Conservation (phyloP, 2,113 vertebrate species). For the Sylvia atricapilla region DNA sequence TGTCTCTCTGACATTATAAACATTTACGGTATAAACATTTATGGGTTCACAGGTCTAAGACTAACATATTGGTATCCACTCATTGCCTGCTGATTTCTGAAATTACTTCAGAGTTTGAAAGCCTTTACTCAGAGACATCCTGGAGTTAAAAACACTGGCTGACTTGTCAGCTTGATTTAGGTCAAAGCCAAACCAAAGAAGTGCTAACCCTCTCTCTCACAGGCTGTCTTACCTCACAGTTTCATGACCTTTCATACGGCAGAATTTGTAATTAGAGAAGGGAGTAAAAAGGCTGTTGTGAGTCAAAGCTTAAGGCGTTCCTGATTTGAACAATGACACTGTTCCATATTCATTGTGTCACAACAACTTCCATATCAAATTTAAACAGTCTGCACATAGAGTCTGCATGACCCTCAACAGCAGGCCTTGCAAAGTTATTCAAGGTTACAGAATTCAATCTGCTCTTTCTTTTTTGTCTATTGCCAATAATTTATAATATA, state of each 20-base stretch:
- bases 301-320: slow-evolving; percentile 15
- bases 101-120: not conserved
- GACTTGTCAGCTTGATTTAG: slow-evolving; percentile 41
- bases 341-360: slow-evolving; percentile 27
- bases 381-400: not conserved
- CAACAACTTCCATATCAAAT: slow-evolving; percentile 4
- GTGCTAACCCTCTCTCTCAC: not conserved
- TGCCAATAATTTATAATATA: not conserved
- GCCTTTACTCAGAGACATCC: not conserved
- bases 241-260: slow-evolving; percentile 13
- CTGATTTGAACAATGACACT: not conserved
- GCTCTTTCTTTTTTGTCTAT: not conserved
- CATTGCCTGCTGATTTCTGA: not conserved
- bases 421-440: not conserved
- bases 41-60: not conserved
- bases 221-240: not conserved
- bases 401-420: not conserved
- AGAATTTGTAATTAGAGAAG: slow-evolving; percentile 43
- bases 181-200: slow-evolving; percentile 6
- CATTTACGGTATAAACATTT: not conserved
- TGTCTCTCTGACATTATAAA: not conserved
- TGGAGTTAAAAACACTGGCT: not conserved
- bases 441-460: not conserved
- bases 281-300: slow-evolving; percentile 11
- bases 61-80: not conserved